Conservation (phyloP, 2,888 invertebrate species). For the Iphiclides podalirius region DNA sequence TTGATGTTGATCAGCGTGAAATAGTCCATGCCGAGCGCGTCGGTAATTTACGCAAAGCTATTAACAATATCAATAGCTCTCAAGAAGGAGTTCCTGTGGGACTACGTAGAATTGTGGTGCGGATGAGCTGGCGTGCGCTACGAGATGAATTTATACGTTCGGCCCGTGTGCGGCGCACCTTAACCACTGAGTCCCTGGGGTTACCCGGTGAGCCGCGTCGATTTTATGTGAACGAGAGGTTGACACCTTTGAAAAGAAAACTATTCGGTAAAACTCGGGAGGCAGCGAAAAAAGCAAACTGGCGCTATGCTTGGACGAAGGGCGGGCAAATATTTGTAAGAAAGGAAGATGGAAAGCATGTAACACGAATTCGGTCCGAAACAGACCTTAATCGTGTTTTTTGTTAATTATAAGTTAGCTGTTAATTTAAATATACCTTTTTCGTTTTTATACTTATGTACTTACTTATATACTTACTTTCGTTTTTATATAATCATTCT, state of each 20-base stretch:
- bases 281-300: not conserved
- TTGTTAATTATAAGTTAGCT: not conserved
- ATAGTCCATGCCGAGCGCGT: no score
- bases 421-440: not conserved
- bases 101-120: no score
- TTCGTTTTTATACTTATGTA: not conserved
- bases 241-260: conserved; percentile 2
- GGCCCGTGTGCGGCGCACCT: conserved; percentile 8
- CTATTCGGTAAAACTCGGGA: conserved; percentile 2
- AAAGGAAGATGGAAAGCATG: no score
- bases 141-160: conserved; percentile 1
- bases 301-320: not conserved
- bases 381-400: not conserved
- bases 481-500: no score
- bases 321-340: no score
- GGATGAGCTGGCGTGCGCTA: not conserved
- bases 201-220: not conserved
- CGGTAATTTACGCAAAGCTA: no score
- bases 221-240: conserved; percentile 14
- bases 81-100: no score
- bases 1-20: not conserved
- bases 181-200: no score
- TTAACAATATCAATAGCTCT: no score
- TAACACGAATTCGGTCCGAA: no score
- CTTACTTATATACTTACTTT: no score